A percentile compares a stretch with the other conserved stretches of the same genome.
Conservation (phyloP, 2,888 invertebrate species). For the Pseudococcus jackbeardsleyi region DNA sequence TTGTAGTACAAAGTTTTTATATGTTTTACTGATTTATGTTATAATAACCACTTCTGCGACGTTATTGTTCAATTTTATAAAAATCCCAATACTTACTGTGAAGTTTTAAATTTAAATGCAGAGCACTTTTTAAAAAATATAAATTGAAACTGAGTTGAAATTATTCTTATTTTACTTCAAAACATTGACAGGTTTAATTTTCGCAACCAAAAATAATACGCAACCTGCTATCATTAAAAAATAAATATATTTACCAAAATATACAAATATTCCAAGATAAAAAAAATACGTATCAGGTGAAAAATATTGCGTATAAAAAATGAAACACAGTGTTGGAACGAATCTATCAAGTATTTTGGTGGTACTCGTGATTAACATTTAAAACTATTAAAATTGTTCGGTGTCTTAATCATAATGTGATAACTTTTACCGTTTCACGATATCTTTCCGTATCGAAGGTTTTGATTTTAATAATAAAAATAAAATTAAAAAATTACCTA, state of each 20-base stretch:
- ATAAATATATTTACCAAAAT: conserved; percentile 44
- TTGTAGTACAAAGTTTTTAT: no score
- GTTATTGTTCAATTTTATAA: no score
- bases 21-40: no score
- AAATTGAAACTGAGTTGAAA: no score
- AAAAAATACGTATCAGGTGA: background rate
- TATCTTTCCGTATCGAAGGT: background rate
- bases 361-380: background rate
- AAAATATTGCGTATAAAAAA: background rate
- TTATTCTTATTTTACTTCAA: background rate
- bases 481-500: background rate
- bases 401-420: conserved; percentile 18
- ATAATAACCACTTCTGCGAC: no score
- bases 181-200: background rate
- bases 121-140: no score
- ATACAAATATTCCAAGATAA: conserved; percentile 5
- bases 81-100: no score
- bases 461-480: conserved; percentile 31
- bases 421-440: background rate
- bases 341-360: background rate
- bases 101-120: no score
- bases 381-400: background rate
- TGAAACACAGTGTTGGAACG: background rate
- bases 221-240: background rate
- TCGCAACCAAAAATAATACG: background rate